A percentile compares a stretch with the other conserved stretches of the same genome.
Conservation (phyloP, 2,888 invertebrate species). For the Drosophila niveifrons region DNA sequence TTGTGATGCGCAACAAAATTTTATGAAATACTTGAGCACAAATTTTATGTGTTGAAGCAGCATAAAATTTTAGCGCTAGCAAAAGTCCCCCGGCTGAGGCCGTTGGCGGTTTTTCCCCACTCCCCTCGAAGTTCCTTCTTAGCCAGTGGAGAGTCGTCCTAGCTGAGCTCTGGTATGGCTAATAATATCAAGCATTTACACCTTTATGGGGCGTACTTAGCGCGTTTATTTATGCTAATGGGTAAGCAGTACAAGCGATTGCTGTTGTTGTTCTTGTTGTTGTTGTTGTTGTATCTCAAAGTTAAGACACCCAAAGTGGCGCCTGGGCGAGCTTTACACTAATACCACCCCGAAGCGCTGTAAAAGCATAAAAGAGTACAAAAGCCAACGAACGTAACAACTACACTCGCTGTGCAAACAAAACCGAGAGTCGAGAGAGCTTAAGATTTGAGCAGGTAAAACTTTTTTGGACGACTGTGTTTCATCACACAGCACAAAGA, state of each 20-base stretch:
- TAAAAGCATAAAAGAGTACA: slow-evolving; percentile 72
- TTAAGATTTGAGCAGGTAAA: slow-evolving; percentile 70
- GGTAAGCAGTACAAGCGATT: slow-evolving; percentile 43
- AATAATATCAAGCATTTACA: slow-evolving; percentile 82
- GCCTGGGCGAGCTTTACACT: slow-evolving; percentile 67
- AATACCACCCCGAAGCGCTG: slow-evolving; percentile 83
- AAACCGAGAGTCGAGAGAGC: slow-evolving; percentile 54
- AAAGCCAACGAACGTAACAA: slow-evolving; percentile 19
- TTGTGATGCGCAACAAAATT: slow-evolving; percentile 77
- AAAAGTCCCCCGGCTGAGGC: slow-evolving; percentile 57
- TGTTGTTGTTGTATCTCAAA: slow-evolving; percentile 30
- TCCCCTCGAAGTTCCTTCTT: slow-evolving; percentile 19
- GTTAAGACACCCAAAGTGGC: slow-evolving; percentile 50
- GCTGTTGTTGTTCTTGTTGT: too few species aligned
- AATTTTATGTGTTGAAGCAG: slow-evolving; percentile 76
- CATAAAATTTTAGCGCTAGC: slow-evolving; percentile 81
- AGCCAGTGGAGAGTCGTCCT: slow-evolving; percentile 7
- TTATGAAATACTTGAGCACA: slow-evolving; percentile 76
- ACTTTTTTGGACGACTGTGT: slow-evolving; percentile 50
- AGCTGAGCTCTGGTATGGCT: slow-evolving; percentile 55
- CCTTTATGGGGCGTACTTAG: slow-evolving; percentile 81
- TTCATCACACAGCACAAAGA: slow-evolving; percentile 65
- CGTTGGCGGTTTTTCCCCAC: slow-evolving; percentile 61
- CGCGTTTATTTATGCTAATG: slow-evolving; percentile 83
- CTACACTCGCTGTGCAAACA: slow-evolving; percentile 30